A percentile compares a stretch with the other conserved stretches of the same genome.
phyloP scores from a whole-genome alignment of 2,797 vertebrate species.

The Dermochelys coriacea region DNA sequence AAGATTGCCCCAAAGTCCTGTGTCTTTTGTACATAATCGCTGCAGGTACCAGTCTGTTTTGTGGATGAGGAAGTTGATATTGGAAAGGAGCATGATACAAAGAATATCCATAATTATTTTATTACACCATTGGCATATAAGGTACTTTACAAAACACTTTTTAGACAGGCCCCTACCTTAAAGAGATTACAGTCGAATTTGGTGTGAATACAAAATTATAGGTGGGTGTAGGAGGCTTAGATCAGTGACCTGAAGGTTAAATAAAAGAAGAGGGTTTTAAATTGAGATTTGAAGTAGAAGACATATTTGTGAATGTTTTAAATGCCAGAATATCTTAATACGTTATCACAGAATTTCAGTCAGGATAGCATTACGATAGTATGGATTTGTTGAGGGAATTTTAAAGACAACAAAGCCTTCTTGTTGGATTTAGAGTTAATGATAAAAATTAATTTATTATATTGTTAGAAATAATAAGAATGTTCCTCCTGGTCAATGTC shows the following conservation, averaged over 20 bases:
- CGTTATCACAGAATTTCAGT: not conserved
- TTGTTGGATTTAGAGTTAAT: not conserved
- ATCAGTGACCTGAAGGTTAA: not conserved
- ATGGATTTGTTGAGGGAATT: not conserved
- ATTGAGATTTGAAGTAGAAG: not conserved
- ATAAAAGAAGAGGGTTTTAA: not conserved
- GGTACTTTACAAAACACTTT: not conserved
- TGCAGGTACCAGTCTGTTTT: not conserved
- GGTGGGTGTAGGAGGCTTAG: not conserved
- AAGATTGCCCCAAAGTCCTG: not conserved
- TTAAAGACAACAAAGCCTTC: not conserved
- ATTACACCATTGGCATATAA: not conserved
- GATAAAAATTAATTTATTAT: not conserved
- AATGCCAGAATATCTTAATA: rapidly evolving
- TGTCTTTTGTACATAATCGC: rapidly evolving
- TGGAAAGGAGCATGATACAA: not conserved
- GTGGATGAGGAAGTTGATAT: not conserved
- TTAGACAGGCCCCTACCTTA: not conserved
- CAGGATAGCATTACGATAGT: not conserved
- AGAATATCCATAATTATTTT: not conserved
- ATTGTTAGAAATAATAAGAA: not conserved
- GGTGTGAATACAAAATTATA: not conserved
- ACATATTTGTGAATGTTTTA: not conserved
- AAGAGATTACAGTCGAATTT: not conserved
- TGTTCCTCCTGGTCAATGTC: not conserved